A percentile compares a stretch with the other conserved stretches of the same genome.
Conservation (phyloP, 2,113 vertebrate species). For the Diphyllodes magnificus region DNA sequence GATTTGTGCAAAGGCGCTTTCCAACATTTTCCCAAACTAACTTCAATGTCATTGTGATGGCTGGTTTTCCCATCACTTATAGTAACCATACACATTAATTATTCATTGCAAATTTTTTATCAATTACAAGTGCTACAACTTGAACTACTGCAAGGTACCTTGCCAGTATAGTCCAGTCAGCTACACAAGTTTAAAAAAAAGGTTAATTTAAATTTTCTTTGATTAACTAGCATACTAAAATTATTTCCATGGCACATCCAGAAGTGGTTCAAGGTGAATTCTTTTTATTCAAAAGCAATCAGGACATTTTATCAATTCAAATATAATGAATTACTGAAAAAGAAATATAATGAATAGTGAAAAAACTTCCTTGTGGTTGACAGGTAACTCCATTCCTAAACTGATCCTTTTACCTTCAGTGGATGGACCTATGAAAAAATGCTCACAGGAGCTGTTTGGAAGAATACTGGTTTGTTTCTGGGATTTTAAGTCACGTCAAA, state of each 20-base stretch:
- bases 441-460: background rate
- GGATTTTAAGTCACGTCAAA: background rate
- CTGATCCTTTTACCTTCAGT: background rate
- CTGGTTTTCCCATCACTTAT: background rate
- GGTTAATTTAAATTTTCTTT: background rate
- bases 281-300: background rate
- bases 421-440: background rate
- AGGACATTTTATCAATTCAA: background rate
- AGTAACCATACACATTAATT: background rate
- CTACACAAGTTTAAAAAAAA: background rate
- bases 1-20: background rate
- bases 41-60: background rate
- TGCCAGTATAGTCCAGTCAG: background rate
- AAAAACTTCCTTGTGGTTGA: background rate
- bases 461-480: background rate
- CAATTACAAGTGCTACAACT: background rate
- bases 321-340: background rate
- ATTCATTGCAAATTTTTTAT: background rate
- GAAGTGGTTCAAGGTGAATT: background rate
- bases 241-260: background rate
- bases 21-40: background rate
- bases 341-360: background rate
- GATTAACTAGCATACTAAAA: background rate
- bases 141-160: background rate
- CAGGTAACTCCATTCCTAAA: background rate